Evolutionary conservation across 2,113 vertebrate genomes (phyloP), one percentile per base, ranked within the genome.

Genomic region (Austrofundulus limnaeus): DNA sequence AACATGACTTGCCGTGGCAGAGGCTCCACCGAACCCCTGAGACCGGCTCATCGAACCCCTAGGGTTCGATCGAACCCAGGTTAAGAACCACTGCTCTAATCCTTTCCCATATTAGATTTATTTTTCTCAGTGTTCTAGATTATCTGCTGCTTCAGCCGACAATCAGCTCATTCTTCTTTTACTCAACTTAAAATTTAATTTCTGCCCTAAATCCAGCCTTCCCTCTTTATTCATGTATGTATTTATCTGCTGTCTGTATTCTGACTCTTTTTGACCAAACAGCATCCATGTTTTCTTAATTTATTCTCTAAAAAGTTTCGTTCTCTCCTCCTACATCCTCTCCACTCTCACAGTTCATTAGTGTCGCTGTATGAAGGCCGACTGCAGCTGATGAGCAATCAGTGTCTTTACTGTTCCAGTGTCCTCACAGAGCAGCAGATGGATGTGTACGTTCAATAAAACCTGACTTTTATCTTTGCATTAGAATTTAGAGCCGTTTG

Each of bases 291-390:
- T 59, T 41, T 51, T 50, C 37, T 8, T 11, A 17, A 12, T 23
- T 20, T 25, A n/a, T 14, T 62, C 0, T 5, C 49, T 8, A 34
- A 7, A 23, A 21, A 8, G 25, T 43, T 0, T 16, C 20, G 39
- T 25, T n/a, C 34, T 23, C 53, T 41, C 28, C n/a, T 59, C 50
- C 23, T 49, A 3, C 31, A 11, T 52, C 38, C 9, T 41, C 37
- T 17, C 13, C 46, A 11, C 23, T 56, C 54, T 57, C 65, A 65
- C 74, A 54, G 42, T 53, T 78, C 61, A 79, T 75, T 70, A 74
- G 38, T 16, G 15, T 51, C 60, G 37, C 63, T 42, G 66, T 71
- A 47, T 61, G 59, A 39, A 21, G 54, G 38, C 68, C 24, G 42
- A 42, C 46, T 41, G 43, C 34, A 31, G 54, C 2, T 66, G 61